phyloP scores from a whole-genome alignment of 2,888 invertebrate species.

The Tenthredo mesomela region DNA sequence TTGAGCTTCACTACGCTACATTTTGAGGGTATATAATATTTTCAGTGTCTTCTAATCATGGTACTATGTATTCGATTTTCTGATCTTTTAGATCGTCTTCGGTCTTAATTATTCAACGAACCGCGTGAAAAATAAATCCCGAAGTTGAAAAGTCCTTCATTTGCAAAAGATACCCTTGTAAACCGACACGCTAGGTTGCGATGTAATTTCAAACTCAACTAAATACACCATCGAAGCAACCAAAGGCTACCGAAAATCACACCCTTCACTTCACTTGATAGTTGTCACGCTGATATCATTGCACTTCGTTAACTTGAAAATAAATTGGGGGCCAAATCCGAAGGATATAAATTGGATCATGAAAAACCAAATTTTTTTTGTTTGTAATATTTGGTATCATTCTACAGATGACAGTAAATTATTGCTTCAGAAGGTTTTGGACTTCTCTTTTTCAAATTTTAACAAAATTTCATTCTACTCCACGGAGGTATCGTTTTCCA shows the following conservation, averaged over 20 bases:
- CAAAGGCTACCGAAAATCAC: neutral
- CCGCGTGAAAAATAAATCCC: neutral
- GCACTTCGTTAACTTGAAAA: neutral
- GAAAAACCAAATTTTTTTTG: too few relatives aligned
- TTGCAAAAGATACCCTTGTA: neutral
- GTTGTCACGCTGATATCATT: neutral
- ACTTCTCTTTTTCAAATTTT: neutral
- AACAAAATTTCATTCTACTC: neutral
- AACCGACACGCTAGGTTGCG: neutral
- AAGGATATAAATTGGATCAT: neutral
- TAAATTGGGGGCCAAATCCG: neutral
- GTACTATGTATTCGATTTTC: neutral
- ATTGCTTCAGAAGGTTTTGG: neutral
- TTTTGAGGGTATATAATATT: neutral
- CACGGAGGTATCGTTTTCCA: neutral
- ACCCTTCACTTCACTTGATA: neutral
- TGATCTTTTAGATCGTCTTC: neutral
- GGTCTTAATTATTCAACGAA: neutral
- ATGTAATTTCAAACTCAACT: neutral
- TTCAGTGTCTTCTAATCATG: neutral
- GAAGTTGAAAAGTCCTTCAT: neutral
- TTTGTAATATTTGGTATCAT: neutral
- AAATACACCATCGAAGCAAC: neutral
- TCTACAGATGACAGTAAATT: neutral
- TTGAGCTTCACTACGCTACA: neutral